A percentile compares a stretch with the other conserved stretches of the same genome.
Evolutionary conservation across 2,113 vertebrate species (phyloP).

Genomic region (Salvator merianae): DNA sequence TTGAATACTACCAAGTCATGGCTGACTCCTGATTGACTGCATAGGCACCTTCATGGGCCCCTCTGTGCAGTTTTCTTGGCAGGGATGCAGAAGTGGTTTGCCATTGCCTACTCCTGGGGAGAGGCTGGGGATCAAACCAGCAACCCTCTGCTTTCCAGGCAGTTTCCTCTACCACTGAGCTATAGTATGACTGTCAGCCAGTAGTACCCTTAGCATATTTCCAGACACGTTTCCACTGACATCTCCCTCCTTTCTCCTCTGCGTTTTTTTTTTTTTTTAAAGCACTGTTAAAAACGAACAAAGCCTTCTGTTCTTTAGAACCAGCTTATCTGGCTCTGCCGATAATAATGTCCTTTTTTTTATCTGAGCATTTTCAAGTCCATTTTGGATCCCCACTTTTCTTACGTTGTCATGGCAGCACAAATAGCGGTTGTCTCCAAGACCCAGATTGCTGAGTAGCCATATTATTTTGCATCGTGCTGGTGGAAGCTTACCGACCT

Average conservation of each 20-base stretch:
- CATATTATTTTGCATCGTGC: not conserved
- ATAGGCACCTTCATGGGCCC: no score
- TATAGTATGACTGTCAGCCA: not conserved
- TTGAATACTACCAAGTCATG: no score
- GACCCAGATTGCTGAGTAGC: not conserved
- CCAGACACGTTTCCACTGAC: not conserved
- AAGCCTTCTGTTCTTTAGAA: not conserved
- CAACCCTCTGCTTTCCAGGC: no score
- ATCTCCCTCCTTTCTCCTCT: no score
- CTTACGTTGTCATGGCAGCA: not conserved
- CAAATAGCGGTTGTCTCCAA: not conserved
- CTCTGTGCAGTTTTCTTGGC: no score
- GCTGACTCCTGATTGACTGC: no score
- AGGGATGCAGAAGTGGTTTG: no score
- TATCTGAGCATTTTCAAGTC: not conserved
- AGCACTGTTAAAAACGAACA: not conserved
- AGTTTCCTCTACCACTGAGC: no score
- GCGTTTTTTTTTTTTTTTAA: not conserved
- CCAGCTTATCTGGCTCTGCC: not conserved
- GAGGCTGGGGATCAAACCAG: no score
- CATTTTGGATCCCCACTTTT: not conserved
- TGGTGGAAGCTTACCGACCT: not conserved
- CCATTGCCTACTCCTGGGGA: no score
- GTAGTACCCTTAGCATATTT: not conserved
- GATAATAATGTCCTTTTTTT: not conserved